phyloP scores from a whole-genome alignment of 2,888 invertebrate genomes.

The Plagodis pulveraria region DNA sequence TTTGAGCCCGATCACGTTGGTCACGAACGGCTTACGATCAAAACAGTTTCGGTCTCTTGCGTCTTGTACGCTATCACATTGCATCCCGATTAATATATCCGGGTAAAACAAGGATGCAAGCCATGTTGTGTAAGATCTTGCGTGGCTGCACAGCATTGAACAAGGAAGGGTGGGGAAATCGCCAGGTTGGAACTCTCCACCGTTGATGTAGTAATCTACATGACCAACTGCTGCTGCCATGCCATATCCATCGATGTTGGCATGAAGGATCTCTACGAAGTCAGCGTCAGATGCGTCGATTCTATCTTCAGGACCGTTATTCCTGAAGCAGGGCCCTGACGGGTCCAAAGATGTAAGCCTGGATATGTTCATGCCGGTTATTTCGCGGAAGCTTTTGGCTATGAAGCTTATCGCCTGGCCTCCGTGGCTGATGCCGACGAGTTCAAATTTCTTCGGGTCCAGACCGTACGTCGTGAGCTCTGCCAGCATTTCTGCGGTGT shows the following conservation, averaged over 20 bases:
- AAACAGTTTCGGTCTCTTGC: slow-evolving; percentile 41
- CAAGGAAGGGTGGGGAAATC: background rate
- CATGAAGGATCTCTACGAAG: slow-evolving; percentile 39
- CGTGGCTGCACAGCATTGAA: background rate
- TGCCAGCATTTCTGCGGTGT: slow-evolving; percentile 3
- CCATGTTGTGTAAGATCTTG: background rate
- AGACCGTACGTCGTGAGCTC: background rate
- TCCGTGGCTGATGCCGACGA: background rate
- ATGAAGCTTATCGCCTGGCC: background rate
- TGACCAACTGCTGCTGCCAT: slow-evolving; percentile 31
- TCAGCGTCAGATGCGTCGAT: slow-evolving; percentile 44
- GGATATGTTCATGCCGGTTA: background rate
- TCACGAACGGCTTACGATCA: slow-evolving; percentile 37
- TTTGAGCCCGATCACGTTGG: slow-evolving; percentile 11
- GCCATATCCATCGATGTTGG: slow-evolving; percentile 43
- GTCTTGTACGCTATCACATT: slow-evolving; percentile 20
- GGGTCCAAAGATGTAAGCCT: background rate
- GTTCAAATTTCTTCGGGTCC: background rate
- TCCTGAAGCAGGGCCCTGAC: background rate
- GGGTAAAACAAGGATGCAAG: background rate
- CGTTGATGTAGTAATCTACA: background rate
- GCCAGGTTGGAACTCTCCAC: background rate
- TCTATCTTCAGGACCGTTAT: slow-evolving; percentile 36
- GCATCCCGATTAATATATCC: background rate
- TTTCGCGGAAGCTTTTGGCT: background rate